Conservation (phyloP, 2,797 vertebrate genomes). For the Urophycis tenuis region DNA sequence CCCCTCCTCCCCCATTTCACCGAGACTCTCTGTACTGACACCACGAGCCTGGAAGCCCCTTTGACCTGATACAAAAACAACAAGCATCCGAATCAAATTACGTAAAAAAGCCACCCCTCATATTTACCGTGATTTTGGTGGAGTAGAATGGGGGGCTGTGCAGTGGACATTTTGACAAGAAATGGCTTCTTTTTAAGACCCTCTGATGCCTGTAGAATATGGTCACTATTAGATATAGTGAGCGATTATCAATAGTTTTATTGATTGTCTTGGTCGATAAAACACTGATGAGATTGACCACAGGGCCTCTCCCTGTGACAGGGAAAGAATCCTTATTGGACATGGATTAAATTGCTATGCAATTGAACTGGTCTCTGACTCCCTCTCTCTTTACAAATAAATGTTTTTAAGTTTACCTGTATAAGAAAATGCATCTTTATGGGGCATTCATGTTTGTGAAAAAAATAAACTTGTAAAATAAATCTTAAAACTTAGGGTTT, state of each 20-base stretch:
- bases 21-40: slow-evolving; percentile 62
- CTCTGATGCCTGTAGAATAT: slow-evolving; percentile 66
- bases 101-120: slow-evolving; percentile 55
- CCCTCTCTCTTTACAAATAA: slow-evolving; percentile 69
- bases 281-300: slow-evolving; percentile 69
- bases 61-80: slow-evolving; percentile 60
- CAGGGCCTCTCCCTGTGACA: slow-evolving; percentile 71
- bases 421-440: slow-evolving; percentile 62
- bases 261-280: slow-evolving; percentile 70
- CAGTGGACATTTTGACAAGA: slow-evolving; percentile 66
- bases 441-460: slow-evolving; percentile 65
- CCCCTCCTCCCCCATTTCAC: slow-evolving; percentile 47
- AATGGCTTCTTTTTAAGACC: slow-evolving; percentile 66
- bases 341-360: slow-evolving; percentile 83
- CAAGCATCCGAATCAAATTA: slow-evolving; percentile 60
- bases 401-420: slow-evolving; percentile 70
- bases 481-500: slow-evolving; percentile 54
- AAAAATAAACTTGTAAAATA: slow-evolving; percentile 61
- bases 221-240: slow-evolving; percentile 71
- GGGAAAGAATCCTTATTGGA: slow-evolving; percentile 73
- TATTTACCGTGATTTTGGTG: slow-evolving; percentile 69
- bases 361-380: slow-evolving; percentile 80
- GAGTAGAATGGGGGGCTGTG: slow-evolving; percentile 60
- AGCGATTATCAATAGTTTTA: slow-evolving; percentile 72
- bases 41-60: slow-evolving; percentile 67